Base-by-base conservation (phyloP, 2,797 vertebrate genomes). In the Sphenopsis melanotis region DNA sequence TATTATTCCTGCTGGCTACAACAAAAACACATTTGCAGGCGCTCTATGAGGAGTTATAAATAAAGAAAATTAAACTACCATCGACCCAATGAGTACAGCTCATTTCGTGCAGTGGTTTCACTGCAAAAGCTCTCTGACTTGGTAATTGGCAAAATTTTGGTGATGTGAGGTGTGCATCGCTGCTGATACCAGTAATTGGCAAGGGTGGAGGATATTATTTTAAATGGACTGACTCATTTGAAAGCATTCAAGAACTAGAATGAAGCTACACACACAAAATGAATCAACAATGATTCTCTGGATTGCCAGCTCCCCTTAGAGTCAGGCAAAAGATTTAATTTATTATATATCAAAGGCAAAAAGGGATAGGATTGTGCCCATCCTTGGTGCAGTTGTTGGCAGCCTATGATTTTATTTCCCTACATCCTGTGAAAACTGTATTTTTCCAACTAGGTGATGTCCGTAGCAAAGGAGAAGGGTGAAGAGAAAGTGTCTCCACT, bases 21-120 rank as follows among this genome's bases (percentile, higher is more conserved):
- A 72, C 52, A 89, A 82, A 95, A 95, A 82, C 70, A 70, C 86
- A 79, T 95, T 84, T 84, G 5, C 52, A 63, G 85, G 32, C 55
- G 0, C 91, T 93, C 91, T 93, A 9, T 1, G 14, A 82, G 85
- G 95, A 90, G 89, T 92, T 96, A 90, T 97, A 95, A 96, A 95
- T 93, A 95, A 81, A 76, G 92, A 83, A 94, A 96, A 96, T 95
- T 89, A 96, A 97, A 93, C 89, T 88, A 88, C 76, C 89, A 91
- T 90, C 23, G 63, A 95, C 85, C 87, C 89, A 65, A 72, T 49
- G 66, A 91, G 59, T n/a, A 20, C 65, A 91, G 74, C 59, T 44
- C 66, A 82, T 93, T 93, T 81, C 1, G 5, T 32, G 63, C 26
- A 19, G 63, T 20, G 30, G 56, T 95, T 83, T 69, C 44, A 9